Evolutionary conservation across 2,888 invertebrate genomes (phyloP), one percentile per base, ranked within the genome.

Genomic region (Acanthosoma haemorrhoidale): DNA sequence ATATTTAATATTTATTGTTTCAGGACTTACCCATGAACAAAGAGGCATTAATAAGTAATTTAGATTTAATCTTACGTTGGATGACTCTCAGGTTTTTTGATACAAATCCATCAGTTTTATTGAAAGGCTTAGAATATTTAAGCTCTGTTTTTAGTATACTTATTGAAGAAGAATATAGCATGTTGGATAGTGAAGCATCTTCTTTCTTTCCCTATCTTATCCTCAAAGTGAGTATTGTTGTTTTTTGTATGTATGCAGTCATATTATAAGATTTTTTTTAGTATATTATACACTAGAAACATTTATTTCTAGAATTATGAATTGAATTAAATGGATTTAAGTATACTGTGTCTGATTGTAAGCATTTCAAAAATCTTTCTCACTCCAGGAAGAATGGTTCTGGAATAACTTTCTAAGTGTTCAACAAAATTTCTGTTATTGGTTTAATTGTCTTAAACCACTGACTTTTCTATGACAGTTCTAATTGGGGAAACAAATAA

Each of bases 51-150:
- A 87, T 94, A 75, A 88, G 90, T 18, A 98, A 98, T 82, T 83
- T 96, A 73, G 99, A 99, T 83, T 83, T 99, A 73, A 90, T 99
- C 69, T 85, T 99, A 58, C 96, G 96, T 80, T 99, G 98, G 98
- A 80, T 96, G 76, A 96, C 97, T 0, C 82, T 99, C 59, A 84
- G 98, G 72, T 99, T 99, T 83, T 98, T 96, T 78, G 98, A 99
- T 82, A 99, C 98, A 25, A 99, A 99, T 83, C 97, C 98, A 9
- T 95, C 96, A 15, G 97, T 98, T 38, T 85, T 98, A 72, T 85
- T 97, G 76, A 96, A 94, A 82, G 94, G 92, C n/a, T 82, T 98
- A 76, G 97, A 97, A 79, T 97, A 95, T 80, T 82, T 97, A 11
- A 87, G 89, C 73, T 81, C 86, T 16, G 90, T 96, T 70, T 96